Conservation (phyloP, 2,797 vertebrate genomes). For the Rhodeus uyekii region DNA sequence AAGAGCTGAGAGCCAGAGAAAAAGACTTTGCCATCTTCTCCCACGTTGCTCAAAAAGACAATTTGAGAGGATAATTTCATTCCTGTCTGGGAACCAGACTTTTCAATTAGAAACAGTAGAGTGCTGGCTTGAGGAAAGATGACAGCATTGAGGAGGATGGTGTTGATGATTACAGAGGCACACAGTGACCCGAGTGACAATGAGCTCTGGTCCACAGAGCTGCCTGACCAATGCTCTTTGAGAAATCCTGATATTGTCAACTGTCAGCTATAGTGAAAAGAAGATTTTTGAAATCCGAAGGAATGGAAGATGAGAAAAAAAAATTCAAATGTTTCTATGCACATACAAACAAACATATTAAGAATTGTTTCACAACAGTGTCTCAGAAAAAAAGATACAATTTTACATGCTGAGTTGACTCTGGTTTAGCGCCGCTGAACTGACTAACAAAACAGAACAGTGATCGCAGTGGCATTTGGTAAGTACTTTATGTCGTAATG, state of each 20-base stretch:
- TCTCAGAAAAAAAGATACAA: neutral
- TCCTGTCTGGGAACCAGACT: constrained; percentile 3
- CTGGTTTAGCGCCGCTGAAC: neutral
- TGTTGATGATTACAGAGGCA: neutral
- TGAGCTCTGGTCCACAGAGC: neutral
- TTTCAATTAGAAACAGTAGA: constrained; percentile 16
- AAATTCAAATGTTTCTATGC: neutral
- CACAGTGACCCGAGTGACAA: constrained; percentile 2
- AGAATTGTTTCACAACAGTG: neutral
- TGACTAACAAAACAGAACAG: constrained; percentile 11
- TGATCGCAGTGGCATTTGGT: neutral
- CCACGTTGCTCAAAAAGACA: neutral
- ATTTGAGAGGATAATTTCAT: constrained; percentile 6
- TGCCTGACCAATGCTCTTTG: neutral
- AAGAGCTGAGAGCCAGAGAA: neutral
- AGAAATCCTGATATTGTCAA: constrained; percentile 1
- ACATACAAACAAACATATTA: neutral
- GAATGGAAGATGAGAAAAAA: neutral
- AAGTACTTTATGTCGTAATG: neutral
- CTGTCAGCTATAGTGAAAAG: neutral
- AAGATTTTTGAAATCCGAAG: neutral
- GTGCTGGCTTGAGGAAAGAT: neutral
- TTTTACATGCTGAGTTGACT: neutral
- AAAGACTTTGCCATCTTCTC: neutral
- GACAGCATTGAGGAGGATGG: neutral